Percentiles rank a stretch among this genome's conserved stretches.
phyloP scores from a whole-genome alignment of 2,888 invertebrate genomes.

The Coenonympha arcania region DNA sequence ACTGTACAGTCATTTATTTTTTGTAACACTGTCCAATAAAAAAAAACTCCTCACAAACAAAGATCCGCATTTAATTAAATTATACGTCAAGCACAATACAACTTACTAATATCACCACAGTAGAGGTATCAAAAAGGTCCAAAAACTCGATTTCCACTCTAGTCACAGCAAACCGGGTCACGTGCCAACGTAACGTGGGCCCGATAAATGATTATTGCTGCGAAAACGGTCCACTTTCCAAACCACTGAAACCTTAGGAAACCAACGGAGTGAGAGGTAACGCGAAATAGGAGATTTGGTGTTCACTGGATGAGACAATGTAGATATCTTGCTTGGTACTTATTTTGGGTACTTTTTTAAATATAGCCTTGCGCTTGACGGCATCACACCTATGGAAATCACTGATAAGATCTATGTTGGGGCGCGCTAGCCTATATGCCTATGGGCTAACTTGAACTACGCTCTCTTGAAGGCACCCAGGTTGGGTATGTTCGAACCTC shows the following conservation, averaged over 20 bases:
- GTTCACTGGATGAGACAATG: conserved; percentile 13
- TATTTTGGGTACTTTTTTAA: no score
- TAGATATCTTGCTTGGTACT: no score
- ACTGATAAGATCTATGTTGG: no score
- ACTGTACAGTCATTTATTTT: no score
- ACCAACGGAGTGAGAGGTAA: conserved; percentile 30
- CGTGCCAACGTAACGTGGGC: conserved; percentile 42
- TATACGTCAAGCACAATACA: conserved; percentile 4
- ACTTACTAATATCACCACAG: no score
- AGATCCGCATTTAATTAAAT: conserved; percentile 8
- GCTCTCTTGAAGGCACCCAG: no score
- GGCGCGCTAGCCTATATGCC: no score
- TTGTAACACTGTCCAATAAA: no score
- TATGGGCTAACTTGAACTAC: no score
- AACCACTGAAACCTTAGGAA: conserved; percentile 43
- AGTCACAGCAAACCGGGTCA: conserved; percentile 42
- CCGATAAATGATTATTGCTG: conserved; percentile 55
- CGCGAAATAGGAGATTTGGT: conserved; percentile 19
- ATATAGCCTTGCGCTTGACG: no score
- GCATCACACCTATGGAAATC: no score
- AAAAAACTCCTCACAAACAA: not conserved
- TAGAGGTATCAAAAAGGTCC: conserved; percentile 21
- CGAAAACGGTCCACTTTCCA: conserved; percentile 41
- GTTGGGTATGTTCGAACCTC: no score
- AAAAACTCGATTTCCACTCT: conserved; percentile 35